Conservation (phyloP, 2,888 invertebrate genomes). For the Amiota mariae region DNA sequence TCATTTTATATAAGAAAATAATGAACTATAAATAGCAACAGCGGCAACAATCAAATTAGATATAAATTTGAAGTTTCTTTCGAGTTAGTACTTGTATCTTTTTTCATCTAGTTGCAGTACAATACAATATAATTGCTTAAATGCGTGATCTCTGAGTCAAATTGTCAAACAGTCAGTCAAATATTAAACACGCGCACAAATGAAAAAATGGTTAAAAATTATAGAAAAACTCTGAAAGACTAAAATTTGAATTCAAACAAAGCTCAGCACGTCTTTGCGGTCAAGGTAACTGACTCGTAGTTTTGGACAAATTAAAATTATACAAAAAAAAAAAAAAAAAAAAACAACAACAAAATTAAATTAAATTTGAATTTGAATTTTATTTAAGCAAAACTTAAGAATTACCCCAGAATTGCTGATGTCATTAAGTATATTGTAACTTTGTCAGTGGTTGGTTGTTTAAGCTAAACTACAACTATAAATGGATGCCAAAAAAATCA, state of each 20-base stretch:
- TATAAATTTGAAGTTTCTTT: background rate
- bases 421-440: too few species aligned
- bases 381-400: background rate
- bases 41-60: background rate
- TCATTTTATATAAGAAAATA: too few species aligned
- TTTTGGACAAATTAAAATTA: constrained; percentile 17
- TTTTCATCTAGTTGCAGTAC: too few species aligned
- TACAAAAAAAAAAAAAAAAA: too few species aligned
- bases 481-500: too few species aligned
- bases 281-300: constrained; percentile 40
- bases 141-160: constrained; percentile 47
- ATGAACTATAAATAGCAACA: too few species aligned
- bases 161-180: constrained; percentile 7
- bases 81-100: too few species aligned
- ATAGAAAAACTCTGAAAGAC: background rate
- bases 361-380: constrained; percentile 25
- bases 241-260: background rate
- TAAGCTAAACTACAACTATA: too few species aligned
- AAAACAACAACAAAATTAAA: too few species aligned
- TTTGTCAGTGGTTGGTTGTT: too few species aligned
- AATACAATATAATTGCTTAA: constrained; percentile 39
- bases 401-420: too few species aligned
- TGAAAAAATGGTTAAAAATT: background rate
- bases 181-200: constrained; percentile 9
- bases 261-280: constrained; percentile 31